Conservation (phyloP, 2,797 vertebrate species). For the Pangasius macronema region DNA sequence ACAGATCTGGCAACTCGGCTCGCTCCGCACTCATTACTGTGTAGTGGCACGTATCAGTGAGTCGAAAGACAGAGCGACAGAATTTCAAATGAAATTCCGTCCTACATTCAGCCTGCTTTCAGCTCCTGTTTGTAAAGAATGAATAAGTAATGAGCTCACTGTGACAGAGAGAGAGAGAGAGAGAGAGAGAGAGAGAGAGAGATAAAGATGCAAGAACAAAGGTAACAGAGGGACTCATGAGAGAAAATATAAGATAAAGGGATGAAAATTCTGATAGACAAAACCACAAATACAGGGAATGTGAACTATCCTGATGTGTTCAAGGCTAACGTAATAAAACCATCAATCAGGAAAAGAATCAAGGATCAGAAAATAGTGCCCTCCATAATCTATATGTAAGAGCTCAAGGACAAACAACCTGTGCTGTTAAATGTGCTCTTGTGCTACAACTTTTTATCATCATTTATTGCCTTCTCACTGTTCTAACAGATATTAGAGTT, state of each 20-base stretch:
- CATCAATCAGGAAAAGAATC: not conserved
- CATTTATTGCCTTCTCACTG: not conserved
- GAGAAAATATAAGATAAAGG: not conserved
- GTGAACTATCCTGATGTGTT: not conserved
- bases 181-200: not conserved
- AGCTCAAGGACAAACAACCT: not conserved
- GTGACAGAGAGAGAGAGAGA: constrained; percentile 44
- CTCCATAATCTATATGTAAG: not conserved
- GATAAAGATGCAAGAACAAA: not conserved
- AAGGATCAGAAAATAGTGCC: not conserved
- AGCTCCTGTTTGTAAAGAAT: constrained; percentile 42
- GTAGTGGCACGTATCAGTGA: constrained; percentile 49
- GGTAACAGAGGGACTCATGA: not conserved
- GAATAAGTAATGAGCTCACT: constrained; percentile 52
- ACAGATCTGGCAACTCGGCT: not conserved
- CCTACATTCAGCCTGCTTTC: constrained; percentile 49
- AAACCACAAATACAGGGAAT: not conserved
- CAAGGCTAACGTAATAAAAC: not conserved
- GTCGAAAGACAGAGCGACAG: constrained; percentile 57
- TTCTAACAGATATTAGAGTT: not conserved
- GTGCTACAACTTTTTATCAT: not conserved
- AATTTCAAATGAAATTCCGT: constrained; percentile 30
- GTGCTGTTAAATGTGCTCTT: not conserved
- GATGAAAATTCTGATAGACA: not conserved
- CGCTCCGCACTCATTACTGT: constrained; percentile 10